Evolutionary conservation across 1,140 invertebrate species (phyloP).

Genomic region (Lepidurus couesii): DNA sequence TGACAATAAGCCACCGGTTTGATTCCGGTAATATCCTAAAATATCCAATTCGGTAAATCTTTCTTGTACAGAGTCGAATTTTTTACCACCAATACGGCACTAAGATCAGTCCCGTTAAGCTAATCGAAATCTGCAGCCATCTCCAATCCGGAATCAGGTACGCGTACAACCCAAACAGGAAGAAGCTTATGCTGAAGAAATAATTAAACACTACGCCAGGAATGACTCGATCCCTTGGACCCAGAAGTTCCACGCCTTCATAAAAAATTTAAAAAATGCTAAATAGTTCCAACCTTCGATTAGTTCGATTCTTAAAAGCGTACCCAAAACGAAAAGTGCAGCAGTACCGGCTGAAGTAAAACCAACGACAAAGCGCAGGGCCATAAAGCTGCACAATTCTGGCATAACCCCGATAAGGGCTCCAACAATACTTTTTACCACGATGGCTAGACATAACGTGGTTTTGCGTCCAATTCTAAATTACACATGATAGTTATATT

Average conservation of each 20-base stretch:
- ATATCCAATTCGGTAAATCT: background rate
- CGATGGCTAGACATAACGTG: constrained; percentile 19
- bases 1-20: constrained; percentile 46
- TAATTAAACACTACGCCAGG: constrained; percentile 42
- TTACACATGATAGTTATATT: background rate
- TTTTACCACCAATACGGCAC: constrained; percentile 41
- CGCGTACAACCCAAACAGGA: constrained; percentile 41
- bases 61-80: background rate
- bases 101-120: constrained; percentile 36
- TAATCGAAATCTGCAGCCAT: constrained; percentile 39
- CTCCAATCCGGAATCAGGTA: constrained; percentile 41
- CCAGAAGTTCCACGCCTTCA: constrained; percentile 42
- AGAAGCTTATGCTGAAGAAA: constrained; percentile 43
- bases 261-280: background rate
- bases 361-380: constrained; percentile 40
- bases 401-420: constrained; percentile 38
- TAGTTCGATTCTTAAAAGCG: background rate
- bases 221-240: constrained; percentile 39
- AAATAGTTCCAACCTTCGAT: too few relatives aligned
- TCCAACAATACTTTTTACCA: constrained; percentile 36
- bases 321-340: constrained; percentile 40
- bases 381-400: constrained; percentile 36
- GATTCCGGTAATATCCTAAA: constrained; percentile 44
- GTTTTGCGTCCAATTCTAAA: constrained; percentile 37
- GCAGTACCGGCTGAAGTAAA: constrained; percentile 39